A percentile compares a stretch with the other conserved stretches of the same genome.
Evolutionary conservation across 2,888 invertebrate species (phyloP).

Genomic region (Lumbricus terrestris): DNA sequence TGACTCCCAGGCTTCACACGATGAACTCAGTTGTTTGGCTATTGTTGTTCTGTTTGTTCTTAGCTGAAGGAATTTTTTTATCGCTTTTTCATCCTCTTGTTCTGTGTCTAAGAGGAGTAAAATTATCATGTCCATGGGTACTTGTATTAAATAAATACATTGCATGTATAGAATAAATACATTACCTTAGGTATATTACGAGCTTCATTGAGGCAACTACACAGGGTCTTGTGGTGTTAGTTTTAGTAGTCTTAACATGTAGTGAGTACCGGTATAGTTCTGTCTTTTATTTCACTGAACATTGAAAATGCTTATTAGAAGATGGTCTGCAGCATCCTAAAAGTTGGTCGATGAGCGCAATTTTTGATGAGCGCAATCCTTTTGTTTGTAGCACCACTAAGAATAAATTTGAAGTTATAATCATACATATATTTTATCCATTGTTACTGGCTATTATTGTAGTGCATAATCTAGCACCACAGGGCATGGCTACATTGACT

Average conservation of each 20-base stretch:
- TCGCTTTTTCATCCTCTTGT: background rate
- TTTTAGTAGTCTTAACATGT: background rate
- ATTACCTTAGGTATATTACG: background rate
- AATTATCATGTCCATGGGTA: too few species aligned
- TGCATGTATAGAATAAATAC: background rate
- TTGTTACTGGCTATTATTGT: background rate
- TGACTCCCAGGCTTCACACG: background rate
- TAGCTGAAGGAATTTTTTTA: background rate
- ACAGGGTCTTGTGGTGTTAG: background rate
- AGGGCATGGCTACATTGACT: background rate
- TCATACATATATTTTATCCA: background rate
- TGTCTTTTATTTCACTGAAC: background rate
- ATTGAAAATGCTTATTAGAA: background rate
- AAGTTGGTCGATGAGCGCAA: background rate
- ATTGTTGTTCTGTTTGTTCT: background rate
- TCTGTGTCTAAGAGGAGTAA: background rate
- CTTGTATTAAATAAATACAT: background rate
- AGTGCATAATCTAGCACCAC: background rate
- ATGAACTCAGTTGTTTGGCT: background rate
- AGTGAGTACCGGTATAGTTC: too few species aligned
- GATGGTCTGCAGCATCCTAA: background rate
- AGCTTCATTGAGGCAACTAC: background rate
- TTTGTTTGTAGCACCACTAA: background rate
- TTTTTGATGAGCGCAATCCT: background rate
- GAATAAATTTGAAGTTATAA: background rate